Evolutionary conservation across 2,797 vertebrate species (phyloP).

Genomic region (Hylomyscus alleni): DNA sequence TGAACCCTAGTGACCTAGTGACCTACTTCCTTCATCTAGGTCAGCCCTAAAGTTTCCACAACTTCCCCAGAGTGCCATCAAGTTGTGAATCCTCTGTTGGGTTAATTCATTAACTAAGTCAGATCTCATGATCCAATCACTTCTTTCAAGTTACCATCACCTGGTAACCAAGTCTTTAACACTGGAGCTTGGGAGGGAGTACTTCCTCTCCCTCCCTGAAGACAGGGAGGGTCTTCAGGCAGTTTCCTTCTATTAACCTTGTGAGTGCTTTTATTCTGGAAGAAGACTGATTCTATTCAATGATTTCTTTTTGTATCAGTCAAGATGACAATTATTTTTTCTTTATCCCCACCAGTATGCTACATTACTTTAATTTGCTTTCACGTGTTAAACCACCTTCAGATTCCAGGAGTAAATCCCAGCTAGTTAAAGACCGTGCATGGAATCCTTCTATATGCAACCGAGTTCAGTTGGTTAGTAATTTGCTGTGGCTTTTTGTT

Average conservation of each 20-base stretch:
- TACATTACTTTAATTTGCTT: background rate
- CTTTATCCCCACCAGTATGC: background rate
- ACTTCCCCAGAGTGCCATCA: background rate
- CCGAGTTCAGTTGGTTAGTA: background rate
- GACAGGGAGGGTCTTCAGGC: background rate
- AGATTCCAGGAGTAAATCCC: background rate
- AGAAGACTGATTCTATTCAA: background rate
- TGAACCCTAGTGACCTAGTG: background rate
- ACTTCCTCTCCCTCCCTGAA: too few relatives aligned
- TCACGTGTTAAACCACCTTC: background rate
- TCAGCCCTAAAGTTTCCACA: background rate
- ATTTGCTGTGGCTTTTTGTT: background rate
- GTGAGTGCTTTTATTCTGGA: background rate
- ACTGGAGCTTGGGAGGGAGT: background rate
- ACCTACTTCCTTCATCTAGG: background rate
- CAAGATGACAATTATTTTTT: background rate
- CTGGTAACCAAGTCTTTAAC: background rate
- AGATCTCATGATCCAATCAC: background rate
- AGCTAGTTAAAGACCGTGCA: background rate
- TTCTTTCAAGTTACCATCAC: background rate
- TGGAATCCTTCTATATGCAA: background rate
- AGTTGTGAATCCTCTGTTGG: background rate
- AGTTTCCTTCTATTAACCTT: background rate
- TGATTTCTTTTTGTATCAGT: background rate
- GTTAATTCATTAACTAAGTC: background rate